Conservation (phyloP, 23 tunicate species). For the Clavelina lepadiformis region DNA sequence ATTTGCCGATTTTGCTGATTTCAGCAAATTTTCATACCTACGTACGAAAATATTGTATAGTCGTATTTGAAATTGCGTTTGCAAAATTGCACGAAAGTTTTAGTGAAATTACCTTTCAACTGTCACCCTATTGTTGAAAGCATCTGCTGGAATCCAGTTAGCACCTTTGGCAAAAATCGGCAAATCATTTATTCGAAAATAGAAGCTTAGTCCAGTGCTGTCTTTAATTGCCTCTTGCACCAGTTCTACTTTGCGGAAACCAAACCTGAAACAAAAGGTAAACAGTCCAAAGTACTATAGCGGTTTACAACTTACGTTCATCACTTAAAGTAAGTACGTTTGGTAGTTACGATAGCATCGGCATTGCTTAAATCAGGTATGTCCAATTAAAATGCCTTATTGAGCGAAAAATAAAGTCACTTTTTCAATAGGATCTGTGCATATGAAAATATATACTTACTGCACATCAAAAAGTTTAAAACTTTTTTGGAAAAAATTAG, state of each 20-base stretch:
- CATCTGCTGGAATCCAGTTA: constrained; percentile 95
- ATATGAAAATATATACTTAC: no score
- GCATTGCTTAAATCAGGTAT: no score
- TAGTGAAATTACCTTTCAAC: constrained; percentile 15
- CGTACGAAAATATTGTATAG: no score
- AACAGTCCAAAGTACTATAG: neutral
- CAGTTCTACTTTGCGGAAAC: constrained; percentile 92
- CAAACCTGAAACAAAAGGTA: constrained; percentile 50
- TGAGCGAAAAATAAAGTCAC: no score
- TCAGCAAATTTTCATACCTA: constrained; percentile 55
- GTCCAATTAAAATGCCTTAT: no score
- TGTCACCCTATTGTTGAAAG: constrained; percentile 55
- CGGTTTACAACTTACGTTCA: neutral
- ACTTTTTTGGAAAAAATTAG: no score
- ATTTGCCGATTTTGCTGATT: constrained; percentile 80
- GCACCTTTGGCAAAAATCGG: constrained; percentile 90
- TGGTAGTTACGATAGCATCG: no score
- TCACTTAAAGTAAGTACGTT: neutral
- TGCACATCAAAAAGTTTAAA: no score
- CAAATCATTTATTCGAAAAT: constrained; percentile 71
- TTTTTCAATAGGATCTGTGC: no score
- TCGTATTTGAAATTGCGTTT: no score
- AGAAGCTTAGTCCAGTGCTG: constrained; percentile 73
- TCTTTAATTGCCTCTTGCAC: constrained; percentile 47
- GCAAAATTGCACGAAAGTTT: no score